A percentile compares a stretch with the other conserved stretches of the same genome.
phyloP scores from a whole-genome alignment of 2,888 invertebrate species.

The Nomada goodeniana region DNA sequence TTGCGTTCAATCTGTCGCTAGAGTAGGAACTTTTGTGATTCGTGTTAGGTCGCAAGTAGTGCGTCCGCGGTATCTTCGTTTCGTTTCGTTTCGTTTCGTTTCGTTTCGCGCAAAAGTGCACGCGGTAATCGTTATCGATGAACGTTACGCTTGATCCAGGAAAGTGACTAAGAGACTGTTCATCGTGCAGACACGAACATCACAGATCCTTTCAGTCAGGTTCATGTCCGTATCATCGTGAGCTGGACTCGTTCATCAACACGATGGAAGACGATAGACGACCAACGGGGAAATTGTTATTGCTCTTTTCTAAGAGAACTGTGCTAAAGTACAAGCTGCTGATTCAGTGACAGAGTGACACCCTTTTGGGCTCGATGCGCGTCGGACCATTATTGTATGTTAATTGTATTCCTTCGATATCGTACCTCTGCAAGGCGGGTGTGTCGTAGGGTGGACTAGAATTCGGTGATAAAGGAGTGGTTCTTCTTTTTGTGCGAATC shows the following conservation, averaged over 20 bases:
- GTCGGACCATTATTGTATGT: neutral
- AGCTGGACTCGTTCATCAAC: neutral
- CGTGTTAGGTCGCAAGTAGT: constrained; percentile 11
- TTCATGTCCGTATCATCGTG: neutral
- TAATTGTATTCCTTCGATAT: neutral
- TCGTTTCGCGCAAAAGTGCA: constrained; percentile 12
- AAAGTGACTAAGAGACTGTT: neutral
- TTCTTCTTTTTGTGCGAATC: neutral
- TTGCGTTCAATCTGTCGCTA: constrained; percentile 70
- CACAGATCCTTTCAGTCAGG: neutral
- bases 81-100: neutral
- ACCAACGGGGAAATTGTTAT: constrained; percentile 69
- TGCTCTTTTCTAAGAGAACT: constrained; percentile 71
- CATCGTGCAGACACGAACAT: no score
- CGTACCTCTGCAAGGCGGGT: neutral
- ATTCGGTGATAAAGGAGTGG: neutral
- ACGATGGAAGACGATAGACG: constrained; percentile 74
- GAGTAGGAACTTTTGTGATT: constrained; percentile 35
- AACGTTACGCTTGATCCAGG: neutral
- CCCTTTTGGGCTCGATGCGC: constrained; percentile 4
- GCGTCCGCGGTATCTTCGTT: neutral
- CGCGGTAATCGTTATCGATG: constrained; percentile 19
- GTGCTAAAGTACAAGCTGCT: constrained; percentile 70
- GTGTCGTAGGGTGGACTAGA: neutral
- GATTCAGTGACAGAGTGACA: constrained; percentile 66